phyloP scores from a whole-genome alignment of 1,140 invertebrate species.

The Asbolus verrucosus region DNA sequence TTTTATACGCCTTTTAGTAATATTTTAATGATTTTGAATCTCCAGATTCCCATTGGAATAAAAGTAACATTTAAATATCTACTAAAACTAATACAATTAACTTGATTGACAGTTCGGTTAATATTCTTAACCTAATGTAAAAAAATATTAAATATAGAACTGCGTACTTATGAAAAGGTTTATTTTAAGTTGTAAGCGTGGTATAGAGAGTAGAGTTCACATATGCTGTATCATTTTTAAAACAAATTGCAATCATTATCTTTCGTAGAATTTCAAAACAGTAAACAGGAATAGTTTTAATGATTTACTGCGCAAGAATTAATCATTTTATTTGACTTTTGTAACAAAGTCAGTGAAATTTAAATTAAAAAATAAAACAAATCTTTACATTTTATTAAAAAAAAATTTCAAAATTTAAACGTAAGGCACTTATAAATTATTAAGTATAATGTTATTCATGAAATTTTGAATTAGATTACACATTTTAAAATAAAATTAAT shows the following conservation, averaged over 20 bases:
- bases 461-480: too few species aligned
- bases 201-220: conserved; percentile 43
- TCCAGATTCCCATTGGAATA: too few species aligned
- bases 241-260: conserved; percentile 46
- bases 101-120: too few species aligned
- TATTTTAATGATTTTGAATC: too few species aligned
- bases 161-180: conserved; percentile 23
- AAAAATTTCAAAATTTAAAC: too few species aligned
- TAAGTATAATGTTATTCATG: too few species aligned
- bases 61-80: too few species aligned
- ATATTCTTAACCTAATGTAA: too few species aligned
- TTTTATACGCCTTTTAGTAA: too few species aligned
- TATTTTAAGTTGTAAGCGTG: conserved; percentile 39
- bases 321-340: conserved; percentile 33
- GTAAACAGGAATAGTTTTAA: conserved; percentile 41
- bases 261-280: conserved; percentile 39
- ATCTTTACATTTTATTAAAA: neutral
- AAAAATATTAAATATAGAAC: conserved; percentile 26
- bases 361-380: neutral
- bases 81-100: too few species aligned
- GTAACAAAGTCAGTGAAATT: conserved; percentile 20
- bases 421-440: too few species aligned
- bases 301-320: conserved; percentile 41
- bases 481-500: too few species aligned
- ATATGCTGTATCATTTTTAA: conserved; percentile 40